Conservation (phyloP, 2,797 vertebrate species). For the Caiman crocodilus region DNA sequence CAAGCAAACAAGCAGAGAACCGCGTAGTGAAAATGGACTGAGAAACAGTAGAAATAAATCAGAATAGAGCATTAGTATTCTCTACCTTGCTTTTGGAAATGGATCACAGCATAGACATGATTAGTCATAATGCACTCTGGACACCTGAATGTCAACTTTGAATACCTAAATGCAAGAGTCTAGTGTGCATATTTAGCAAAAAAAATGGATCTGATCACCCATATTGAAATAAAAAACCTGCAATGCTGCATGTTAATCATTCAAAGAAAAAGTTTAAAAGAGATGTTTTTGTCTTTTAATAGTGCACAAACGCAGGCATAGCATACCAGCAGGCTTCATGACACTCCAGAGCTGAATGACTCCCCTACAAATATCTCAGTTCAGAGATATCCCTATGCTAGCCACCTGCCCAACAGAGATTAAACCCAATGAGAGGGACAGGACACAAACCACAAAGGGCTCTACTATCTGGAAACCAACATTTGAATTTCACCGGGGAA, state of each 20-base stretch:
- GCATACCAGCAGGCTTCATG: not conserved
- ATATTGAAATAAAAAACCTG: slow-evolving; percentile 66
- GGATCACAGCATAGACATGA: slow-evolving; percentile 28
- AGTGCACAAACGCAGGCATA: not conserved
- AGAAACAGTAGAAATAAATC: slow-evolving; percentile 9
- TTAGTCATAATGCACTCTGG: slow-evolving; percentile 39
- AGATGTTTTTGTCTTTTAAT: too few relatives aligned
- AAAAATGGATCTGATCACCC: slow-evolving; percentile 70
- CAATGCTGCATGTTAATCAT: slow-evolving; percentile 67
- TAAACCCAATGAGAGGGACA: not conserved
- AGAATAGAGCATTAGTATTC: not conserved
- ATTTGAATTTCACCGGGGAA: not conserved
- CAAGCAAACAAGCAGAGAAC: slow-evolving; percentile 1
- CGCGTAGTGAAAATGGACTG: not conserved
- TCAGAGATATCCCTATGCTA: not conserved
- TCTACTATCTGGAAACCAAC: not conserved
- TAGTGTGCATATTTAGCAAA: slow-evolving; percentile 46
- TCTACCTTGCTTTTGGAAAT: not conserved
- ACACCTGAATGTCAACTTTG: slow-evolving; percentile 44
- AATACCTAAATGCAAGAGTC: slow-evolving; percentile 62
- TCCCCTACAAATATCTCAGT: not conserved
- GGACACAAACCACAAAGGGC: not conserved
- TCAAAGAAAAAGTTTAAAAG: slow-evolving; percentile 35
- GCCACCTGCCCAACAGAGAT: not conserved
- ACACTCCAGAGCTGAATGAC: not conserved